phyloP scores from a whole-genome alignment of 53 echinoderm and acorn worm genomes.

The Echinarachnius parma region DNA sequence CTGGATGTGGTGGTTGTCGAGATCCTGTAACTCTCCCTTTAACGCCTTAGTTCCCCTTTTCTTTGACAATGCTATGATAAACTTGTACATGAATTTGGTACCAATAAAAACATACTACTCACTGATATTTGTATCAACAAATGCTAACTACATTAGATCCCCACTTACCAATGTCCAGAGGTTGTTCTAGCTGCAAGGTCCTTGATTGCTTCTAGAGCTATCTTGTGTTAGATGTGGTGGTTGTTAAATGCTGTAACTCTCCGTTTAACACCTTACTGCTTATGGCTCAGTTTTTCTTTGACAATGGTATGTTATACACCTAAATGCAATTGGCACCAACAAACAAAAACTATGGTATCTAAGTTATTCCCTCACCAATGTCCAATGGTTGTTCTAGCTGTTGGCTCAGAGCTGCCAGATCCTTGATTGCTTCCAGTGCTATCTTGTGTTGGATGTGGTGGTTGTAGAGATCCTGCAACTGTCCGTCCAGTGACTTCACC shows the following conservation, averaged over 20 bases:
- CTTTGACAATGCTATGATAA: no score
- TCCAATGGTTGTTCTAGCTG: conserved; percentile 77
- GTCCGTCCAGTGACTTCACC: conserved; percentile 60
- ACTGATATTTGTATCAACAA: no score
- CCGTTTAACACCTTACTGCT: conserved; percentile 67
- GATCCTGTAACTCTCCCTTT: conserved; percentile 71
- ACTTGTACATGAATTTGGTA: no score
- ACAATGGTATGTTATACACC: no score
- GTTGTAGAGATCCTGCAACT: conserved; percentile 64
- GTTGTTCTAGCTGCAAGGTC: conserved; percentile 76
- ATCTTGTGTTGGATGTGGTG: conserved; percentile 88
- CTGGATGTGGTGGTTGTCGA: conserved; percentile 77
- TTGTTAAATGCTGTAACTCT: conserved; percentile 67
- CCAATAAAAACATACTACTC: no score
- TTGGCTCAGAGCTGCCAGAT: conserved; percentile 70
- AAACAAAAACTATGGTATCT: no score
- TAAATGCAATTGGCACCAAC: no score
- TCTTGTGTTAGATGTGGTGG: conserved; percentile 83
- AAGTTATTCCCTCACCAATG: conserved; percentile 86
- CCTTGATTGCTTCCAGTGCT: conserved; percentile 92
- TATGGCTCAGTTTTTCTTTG: no score
- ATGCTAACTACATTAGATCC: no score
- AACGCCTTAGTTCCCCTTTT: no score
- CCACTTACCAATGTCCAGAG: conserved; percentile 83
- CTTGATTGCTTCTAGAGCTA: conserved; percentile 88